A percentile compares a stretch with the other conserved stretches of the same genome.
phyloP scores from a whole-genome alignment of 2,797 vertebrate genomes.

The Hypotaenidia philippensis region DNA sequence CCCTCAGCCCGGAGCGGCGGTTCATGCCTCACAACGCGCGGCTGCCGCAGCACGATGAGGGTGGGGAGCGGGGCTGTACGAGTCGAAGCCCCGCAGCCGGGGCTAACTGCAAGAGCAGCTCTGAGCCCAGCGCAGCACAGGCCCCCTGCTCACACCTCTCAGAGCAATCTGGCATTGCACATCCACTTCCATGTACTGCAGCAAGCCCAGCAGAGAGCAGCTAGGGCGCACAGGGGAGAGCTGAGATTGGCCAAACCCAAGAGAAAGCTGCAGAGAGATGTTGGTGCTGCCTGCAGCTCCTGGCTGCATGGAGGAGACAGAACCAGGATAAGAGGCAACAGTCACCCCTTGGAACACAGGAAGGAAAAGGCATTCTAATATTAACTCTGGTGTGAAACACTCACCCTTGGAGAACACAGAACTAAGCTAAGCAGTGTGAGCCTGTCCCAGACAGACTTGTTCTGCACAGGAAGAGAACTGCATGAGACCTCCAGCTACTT shows the following conservation, averaged over 20 bases:
- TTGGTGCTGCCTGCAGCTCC: not conserved
- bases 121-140: too few species aligned
- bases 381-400: not conserved
- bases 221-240: fast-evolving
- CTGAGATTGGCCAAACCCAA: not conserved
- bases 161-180: too few species aligned
- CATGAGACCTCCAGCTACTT: not conserved
- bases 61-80: not conserved
- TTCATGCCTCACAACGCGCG: not conserved
- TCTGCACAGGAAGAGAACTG: not conserved
- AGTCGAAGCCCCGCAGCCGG: not conserved
- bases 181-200: not conserved
- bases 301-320: fast-evolving
- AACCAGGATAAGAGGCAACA: not conserved
- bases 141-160: not conserved
- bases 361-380: not conserved
- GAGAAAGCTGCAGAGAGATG: not conserved
- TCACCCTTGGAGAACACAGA: fast-evolving
- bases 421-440: not conserved
- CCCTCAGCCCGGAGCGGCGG: too few species aligned
- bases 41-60: not conserved
- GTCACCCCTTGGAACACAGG: not conserved
- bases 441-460: not conserved
- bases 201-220: not conserved
- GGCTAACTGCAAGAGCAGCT: not conserved